phyloP scores from a whole-genome alignment of 2,797 vertebrate genomes.

The Hozukius guyotensis region DNA sequence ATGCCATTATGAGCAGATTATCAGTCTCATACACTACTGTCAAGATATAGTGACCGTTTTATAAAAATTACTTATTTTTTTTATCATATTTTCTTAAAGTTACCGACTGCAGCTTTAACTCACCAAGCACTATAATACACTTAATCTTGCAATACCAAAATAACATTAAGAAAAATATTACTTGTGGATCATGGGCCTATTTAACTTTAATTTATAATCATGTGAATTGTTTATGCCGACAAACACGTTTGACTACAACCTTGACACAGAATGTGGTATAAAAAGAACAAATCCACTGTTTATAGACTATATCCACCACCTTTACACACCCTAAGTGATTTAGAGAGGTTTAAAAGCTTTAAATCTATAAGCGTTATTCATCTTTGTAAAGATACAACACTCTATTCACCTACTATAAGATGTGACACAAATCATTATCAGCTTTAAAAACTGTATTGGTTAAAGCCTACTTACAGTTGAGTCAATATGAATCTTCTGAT shows the following conservation, averaged over 20 bases:
- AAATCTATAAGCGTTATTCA: neutral
- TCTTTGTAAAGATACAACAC: neutral
- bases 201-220: neutral
- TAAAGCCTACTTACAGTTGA: slow-evolving; percentile 5
- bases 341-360: neutral
- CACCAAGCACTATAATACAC: neutral
- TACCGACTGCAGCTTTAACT: too few species aligned
- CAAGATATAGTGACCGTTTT: neutral
- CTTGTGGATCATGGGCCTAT: neutral
- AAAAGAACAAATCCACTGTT: neutral
- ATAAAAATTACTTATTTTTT: neutral
- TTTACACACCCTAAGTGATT: neutral
- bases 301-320: neutral
- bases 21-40: neutral
- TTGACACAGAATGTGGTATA: neutral
- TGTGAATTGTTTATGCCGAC: neutral
- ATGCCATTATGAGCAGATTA: neutral
- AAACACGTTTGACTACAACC: too few species aligned
- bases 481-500: neutral
- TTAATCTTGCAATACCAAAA: neutral
- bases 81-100: neutral
- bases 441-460: neutral
- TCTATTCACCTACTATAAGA: neutral
- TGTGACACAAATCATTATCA: neutral
- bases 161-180: neutral